Evolutionary conservation across 2,113 vertebrate genomes (phyloP).

Genomic region (Ammospiza nelsoni): DNA sequence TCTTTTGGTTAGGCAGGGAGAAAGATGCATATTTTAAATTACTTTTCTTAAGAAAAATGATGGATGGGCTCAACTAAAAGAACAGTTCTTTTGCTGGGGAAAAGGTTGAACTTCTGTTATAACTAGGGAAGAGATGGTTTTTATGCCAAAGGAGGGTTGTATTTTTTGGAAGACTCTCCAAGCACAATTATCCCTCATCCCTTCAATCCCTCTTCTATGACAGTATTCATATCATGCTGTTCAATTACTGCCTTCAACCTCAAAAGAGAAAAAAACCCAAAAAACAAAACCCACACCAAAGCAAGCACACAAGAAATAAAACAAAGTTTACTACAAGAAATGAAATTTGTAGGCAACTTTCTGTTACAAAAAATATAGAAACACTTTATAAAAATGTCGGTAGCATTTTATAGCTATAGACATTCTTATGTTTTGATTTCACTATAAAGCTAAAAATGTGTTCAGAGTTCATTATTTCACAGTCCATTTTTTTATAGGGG

Average conservation of each 20-base stretch:
- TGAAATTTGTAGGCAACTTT: not conserved
- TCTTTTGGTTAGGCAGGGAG: not conserved
- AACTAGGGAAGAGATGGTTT: not conserved
- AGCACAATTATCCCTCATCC: not conserved
- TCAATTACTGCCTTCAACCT: not conserved
- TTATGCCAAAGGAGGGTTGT: not conserved
- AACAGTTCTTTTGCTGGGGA: not conserved
- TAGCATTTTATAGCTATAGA: not conserved
- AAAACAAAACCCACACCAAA: not conserved
- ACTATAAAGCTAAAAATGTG: not conserved
- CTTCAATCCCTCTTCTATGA: not conserved
- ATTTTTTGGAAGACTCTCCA: not conserved
- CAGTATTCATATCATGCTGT: not conserved
- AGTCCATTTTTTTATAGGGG: not conserved
- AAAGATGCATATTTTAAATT: not conserved
- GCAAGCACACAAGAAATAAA: not conserved
- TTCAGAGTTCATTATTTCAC: not conserved
- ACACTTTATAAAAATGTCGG: not conserved
- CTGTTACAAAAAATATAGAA: not conserved
- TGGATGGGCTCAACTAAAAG: not conserved
- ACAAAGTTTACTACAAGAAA: not conserved
- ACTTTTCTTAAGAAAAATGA: not conserved
- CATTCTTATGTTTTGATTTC: not conserved
- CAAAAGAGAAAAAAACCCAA: not conserved
- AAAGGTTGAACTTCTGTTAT: not conserved